Conservation (phyloP, 1,140 invertebrate genomes). For the Argopecten irradians region DNA sequence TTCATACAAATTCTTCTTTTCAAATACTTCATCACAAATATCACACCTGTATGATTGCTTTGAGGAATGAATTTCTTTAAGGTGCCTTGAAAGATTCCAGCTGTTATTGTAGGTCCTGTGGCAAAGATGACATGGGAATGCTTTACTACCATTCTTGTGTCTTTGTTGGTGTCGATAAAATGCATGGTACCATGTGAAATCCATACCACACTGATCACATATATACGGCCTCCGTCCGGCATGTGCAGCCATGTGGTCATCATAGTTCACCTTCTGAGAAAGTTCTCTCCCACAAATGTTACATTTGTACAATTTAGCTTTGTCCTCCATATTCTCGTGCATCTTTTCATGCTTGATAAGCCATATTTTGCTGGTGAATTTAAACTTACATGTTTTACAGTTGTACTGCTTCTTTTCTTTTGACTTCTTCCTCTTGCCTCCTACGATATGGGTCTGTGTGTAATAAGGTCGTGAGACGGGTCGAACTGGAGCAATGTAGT, state of each 20-base stretch:
- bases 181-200: constrained; percentile 6
- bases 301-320: not conserved
- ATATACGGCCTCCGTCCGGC: not conserved
- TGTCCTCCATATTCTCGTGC: not conserved
- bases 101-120: not conserved
- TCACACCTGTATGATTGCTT: not conserved
- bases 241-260: constrained; percentile 7
- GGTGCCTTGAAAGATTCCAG: not conserved
- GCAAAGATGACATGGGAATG: not conserved
- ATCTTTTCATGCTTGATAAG: not conserved
- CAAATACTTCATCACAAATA: not conserved
- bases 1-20: not conserved
- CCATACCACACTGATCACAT: constrained; percentile 6
- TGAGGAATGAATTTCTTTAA: not conserved
- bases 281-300: not conserved
- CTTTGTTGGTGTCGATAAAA: not conserved
- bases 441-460: not conserved
- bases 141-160: not conserved
- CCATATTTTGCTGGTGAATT: not conserved
- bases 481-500: not conserved
- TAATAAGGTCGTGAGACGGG: not conserved
- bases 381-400: not conserved
- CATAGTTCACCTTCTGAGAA: not conserved
- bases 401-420: constrained; percentile 6
- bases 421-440: not conserved